Conservation (phyloP, 2,888 invertebrate species). For the Cyclophora albipunctata region DNA sequence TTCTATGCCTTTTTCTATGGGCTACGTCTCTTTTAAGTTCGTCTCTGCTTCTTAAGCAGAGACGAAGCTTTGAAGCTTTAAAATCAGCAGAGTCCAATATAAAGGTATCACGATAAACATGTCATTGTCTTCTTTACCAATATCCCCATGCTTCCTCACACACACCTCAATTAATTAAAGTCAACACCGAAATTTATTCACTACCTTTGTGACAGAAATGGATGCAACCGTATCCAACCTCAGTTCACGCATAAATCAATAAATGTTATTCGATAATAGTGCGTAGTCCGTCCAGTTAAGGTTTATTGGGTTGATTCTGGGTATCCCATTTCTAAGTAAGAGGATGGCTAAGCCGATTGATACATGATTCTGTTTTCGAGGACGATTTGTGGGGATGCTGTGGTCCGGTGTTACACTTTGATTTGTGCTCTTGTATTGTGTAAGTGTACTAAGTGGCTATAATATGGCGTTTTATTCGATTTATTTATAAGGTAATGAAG, state of each 20-base stretch:
- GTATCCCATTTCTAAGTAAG: conserved; percentile 20
- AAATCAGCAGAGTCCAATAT: too few species aligned
- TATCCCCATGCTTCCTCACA: too few species aligned
- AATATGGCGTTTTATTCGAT: too few species aligned
- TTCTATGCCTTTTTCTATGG: too few species aligned
- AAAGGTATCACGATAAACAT: too few species aligned
- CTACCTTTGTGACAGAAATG: conserved; percentile 15
- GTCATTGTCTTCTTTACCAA: too few species aligned
- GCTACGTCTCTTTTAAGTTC: too few species aligned
- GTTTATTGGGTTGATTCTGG: conserved; percentile 7
- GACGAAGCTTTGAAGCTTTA: too few species aligned
- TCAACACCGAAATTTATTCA: conserved; percentile 1
- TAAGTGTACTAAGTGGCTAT: neutral
- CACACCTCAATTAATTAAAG: too few species aligned
- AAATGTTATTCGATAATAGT: neutral
- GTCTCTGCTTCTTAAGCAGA: too few species aligned
- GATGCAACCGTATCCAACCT: conserved; percentile 6
- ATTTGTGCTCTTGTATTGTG: conserved; percentile 13
- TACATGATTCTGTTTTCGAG: conserved; percentile 36
- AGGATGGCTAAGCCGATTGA: conserved; percentile 29
- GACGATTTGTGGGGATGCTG: conserved; percentile 17
- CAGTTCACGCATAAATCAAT: neutral
- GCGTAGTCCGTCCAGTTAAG: conserved; percentile 3
- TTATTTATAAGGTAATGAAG: too few species aligned
- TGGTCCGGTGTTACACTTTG: conserved; percentile 15